Evolutionary conservation across 2,113 vertebrate species (phyloP), one percentile per base, ranked within the genome.

Genomic region (Thymallus thymallus): DNA sequence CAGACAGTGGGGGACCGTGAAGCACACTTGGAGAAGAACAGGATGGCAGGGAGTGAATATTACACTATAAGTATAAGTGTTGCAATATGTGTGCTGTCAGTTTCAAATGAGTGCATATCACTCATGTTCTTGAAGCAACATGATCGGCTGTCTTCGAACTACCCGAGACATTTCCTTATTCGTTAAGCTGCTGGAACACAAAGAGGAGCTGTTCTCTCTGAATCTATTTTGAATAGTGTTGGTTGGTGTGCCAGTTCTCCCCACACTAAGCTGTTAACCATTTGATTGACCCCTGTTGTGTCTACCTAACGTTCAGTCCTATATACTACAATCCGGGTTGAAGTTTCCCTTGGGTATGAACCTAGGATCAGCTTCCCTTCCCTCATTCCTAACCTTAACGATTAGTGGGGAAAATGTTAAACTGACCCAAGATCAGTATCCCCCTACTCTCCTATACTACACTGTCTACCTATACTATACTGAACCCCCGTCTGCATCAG

Each of bases 201-300:
- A 72, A 18, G 46, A 20, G 22, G 48, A 73, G 73, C 72, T 61
- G 68, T 67, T 58, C 60, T 73, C n/a, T 41, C 66, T 62, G 78
- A 82, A 85, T 76, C 66, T 9, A 72, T 86, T 84, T 83, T 82
- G 35, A 35, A 41, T 41, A 41, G 35, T 41, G 35, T 41, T 68
- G 9, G 35, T 63, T 73, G 71, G 76, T 82, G 75, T 71, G 76
- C 84, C 84, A 72, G 69, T 84, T 82, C 41, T 81, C 66, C 66
- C 61, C 58, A 10, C 72, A n/a, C 1, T 65, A 64, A 75, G 76
- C 69, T 75, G 75, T 79, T 84, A 76, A 63, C 78, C 56, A 73
- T 29, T 51, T 24, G 51, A 32, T 76, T 61, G 7, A 41, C 26
- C n/a, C 12, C 35, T 41, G 35, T 9, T 20, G 20, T 55, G 18